Base-by-base conservation (phyloP, 2,113 vertebrate genomes). In the Actenoides lindsayi region DNA sequence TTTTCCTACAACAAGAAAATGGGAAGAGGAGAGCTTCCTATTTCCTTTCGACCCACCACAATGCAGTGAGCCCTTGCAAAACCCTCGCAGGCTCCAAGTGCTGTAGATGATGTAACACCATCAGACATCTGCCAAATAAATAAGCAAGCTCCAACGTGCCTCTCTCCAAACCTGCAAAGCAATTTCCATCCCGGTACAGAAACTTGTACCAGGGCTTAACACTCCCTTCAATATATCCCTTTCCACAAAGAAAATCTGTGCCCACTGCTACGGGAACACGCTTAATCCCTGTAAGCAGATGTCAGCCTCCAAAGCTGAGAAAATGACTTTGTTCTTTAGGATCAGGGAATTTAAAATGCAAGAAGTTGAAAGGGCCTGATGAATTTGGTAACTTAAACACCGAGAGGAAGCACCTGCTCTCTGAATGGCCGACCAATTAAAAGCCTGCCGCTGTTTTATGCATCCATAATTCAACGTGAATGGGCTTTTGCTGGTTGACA, bases 381-480 rank as follows among this genome's bases (percentile, higher is more conserved):
- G 90, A 81, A 87, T 92, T 68, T 73, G 77, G 93, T 84, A 76
- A 90, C 91, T 79, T 67, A 75, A 87, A 78, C 48, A 89, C 80
- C 6, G 0, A 94, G 89, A 97, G 94, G 91, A 92, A 97, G 92
- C 97, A 98, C 97, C 97, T 98, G 97, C 93, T 94, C 88, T 89
- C 95, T 94, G 75, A 90, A 88, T 24, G 79, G 39, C 16, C 7
- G 3, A 62, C 88, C 95, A 88, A 56, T 86, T 84, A 96, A 95
- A 95, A 94, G 53, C 77, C 91, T 8, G 1, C 25, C 10, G 0
- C 93, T 64, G 51, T 57, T 96, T 77, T 33, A 97, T 48, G 71
- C 73, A 15, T 25, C 84, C 81, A 8, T 56, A 95, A 94, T 59
- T 91, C 83, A 94, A 93, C 0, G 0, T 35, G 44, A 90, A 94